Percentiles rank a stretch among this genome's conserved stretches.
phyloP scores from a whole-genome alignment of 2,113 vertebrate species.

The Crotalus helleri region DNA sequence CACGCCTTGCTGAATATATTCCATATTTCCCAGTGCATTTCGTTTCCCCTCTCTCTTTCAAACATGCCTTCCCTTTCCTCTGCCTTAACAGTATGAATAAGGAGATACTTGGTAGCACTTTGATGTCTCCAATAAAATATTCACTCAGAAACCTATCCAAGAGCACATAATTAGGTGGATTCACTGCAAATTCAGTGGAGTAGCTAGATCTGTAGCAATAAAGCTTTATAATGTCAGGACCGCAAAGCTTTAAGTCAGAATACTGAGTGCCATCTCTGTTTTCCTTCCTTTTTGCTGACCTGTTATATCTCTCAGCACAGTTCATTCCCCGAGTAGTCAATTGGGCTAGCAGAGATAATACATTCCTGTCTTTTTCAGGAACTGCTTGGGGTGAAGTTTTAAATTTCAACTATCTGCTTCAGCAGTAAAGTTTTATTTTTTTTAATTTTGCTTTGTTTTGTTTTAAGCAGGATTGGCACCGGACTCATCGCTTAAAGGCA shows the following conservation, averaged over 20 bases:
- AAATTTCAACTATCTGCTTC: background rate
- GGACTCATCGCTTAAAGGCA: background rate
- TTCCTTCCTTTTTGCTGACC: conserved; percentile 11
- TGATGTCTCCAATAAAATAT: conserved; percentile 47
- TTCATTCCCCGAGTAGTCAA: background rate
- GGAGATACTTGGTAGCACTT: conserved; percentile 32
- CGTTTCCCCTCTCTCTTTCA: conserved; percentile 34
- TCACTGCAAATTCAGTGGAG: conserved; percentile 33
- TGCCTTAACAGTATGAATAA: conserved; percentile 10
- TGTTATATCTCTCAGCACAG: background rate
- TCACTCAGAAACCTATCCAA: conserved; percentile 45
- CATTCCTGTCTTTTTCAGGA: background rate
- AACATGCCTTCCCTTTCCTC: conserved; percentile 29
- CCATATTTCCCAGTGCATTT: conserved; percentile 25
- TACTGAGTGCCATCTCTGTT: background rate
- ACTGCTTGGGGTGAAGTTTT: background rate
- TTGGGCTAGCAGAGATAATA: background rate
- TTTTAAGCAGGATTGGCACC: background rate
- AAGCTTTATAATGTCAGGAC: conserved; percentile 9
- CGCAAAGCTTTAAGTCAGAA: background rate
- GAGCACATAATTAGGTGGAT: conserved; percentile 46
- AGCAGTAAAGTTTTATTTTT: background rate
- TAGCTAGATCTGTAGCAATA: background rate
- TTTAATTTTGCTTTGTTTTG: background rate
- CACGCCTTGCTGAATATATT: conserved; percentile 24